Evolutionary conservation across 1,140 invertebrate genomes (phyloP).

Genomic region (Adoxophyes honmai): DNA sequence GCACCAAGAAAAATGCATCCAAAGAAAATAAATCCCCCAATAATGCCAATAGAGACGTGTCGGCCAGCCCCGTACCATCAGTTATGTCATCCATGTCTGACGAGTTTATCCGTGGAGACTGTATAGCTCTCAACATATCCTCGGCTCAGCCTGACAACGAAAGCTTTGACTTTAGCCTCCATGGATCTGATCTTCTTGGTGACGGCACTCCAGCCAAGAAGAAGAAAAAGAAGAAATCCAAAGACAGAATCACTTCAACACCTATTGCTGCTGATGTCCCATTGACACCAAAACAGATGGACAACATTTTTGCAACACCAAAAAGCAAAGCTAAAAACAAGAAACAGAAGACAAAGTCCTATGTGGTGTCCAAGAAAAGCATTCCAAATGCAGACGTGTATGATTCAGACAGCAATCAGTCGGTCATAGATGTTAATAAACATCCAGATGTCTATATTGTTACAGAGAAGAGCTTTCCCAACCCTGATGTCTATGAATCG

Average conservation of each 20-base stretch:
- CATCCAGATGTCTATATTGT: slow-evolving; percentile 37
- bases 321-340: slow-evolving; percentile 70
- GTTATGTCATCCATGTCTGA: slow-evolving; percentile 73
- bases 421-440: slow-evolving; percentile 42
- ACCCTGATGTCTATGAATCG: slow-evolving; percentile 54
- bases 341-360: slow-evolving; percentile 51
- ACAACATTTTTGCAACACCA: slow-evolving; percentile 70
- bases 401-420: slow-evolving; percentile 68
- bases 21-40: slow-evolving; percentile 27
- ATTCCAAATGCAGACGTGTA: slow-evolving; percentile 58
- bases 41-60: slow-evolving; percentile 41
- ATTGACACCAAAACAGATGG: slow-evolving; percentile 20
- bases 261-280: slow-evolving; percentile 22
- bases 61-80: slow-evolving; percentile 69
- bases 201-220: slow-evolving; percentile 54
- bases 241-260: slow-evolving; percentile 50
- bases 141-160: slow-evolving; percentile 51
- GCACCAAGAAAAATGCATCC: slow-evolving; percentile 12
- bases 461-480: slow-evolving; percentile 47
- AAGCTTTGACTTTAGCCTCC: slow-evolving; percentile 70
- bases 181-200: slow-evolving; percentile 62
- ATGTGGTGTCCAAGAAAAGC: slow-evolving; percentile 46
- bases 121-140: slow-evolving; percentile 71
- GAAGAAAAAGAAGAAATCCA: slow-evolving; percentile 63
- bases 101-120: slow-evolving; percentile 72